A percentile compares a stretch with the other conserved stretches of the same genome.
phyloP scores from a whole-genome alignment of 2,888 invertebrate genomes.

The Cheilosia impressa region DNA sequence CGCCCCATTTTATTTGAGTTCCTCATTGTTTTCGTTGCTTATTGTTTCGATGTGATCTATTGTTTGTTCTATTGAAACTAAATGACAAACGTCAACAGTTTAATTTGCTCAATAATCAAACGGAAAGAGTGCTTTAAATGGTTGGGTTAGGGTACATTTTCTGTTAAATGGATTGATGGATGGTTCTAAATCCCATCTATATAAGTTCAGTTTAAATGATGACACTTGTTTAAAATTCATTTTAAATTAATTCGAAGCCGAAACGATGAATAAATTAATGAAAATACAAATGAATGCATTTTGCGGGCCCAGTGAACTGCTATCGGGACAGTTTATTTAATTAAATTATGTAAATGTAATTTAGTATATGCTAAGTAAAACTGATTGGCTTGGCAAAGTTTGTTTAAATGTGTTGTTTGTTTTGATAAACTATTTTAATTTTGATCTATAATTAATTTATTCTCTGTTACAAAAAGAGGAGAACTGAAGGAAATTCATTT shows the following conservation, averaged over 20 bases:
- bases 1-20: not conserved
- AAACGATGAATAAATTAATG: slow-evolving; percentile 62
- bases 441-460: not conserved
- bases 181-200: not conserved
- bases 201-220: slow-evolving; percentile 14
- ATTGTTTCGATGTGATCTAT: slow-evolving; percentile 13
- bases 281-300: slow-evolving; percentile 52
- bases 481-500: not conserved
- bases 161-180: not conserved
- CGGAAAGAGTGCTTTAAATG: not conserved
- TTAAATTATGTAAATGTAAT: slow-evolving; percentile 70
- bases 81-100: slow-evolving; percentile 51
- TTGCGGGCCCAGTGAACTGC: slow-evolving; percentile 32
- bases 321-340: slow-evolving; percentile 62
- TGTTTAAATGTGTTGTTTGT: slow-evolving; percentile 49
- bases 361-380: slow-evolving; percentile 48
- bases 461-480: not conserved
- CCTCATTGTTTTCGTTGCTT: slow-evolving; percentile 23
- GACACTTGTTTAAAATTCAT: slow-evolving; percentile 59
- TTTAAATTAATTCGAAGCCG: slow-evolving; percentile 51
- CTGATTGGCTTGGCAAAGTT: slow-evolving; percentile 42
- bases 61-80: slow-evolving; percentile 45
- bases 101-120: slow-evolving; percentile 22
- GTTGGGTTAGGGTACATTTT: not conserved
- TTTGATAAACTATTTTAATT: slow-evolving; percentile 39